Evolutionary conservation across 2,888 invertebrate species (phyloP).

Genomic region (Ptychoptera albimana): DNA sequence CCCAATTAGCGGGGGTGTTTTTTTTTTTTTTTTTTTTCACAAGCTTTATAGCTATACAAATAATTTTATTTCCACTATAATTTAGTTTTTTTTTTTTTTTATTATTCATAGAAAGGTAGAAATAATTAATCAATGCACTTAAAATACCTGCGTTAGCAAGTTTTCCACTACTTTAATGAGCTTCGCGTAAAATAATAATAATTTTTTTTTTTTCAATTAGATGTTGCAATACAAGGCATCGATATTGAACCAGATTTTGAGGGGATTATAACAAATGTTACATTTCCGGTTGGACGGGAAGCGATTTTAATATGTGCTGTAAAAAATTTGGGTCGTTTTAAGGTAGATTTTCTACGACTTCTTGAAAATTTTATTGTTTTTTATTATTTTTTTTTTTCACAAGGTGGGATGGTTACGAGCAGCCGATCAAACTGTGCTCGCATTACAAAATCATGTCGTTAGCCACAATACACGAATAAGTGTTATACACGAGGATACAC

Average conservation of each 20-base stretch:
- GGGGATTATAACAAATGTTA: constrained; percentile 29
- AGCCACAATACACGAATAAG: constrained; percentile 70
- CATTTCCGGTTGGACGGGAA: constrained; percentile 31
- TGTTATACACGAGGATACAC: constrained; percentile 64
- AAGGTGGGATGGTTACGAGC: constrained; percentile 84
- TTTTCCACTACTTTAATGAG: too few relatives aligned
- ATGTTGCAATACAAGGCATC: constrained; percentile 11
- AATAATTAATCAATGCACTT: too few relatives aligned
- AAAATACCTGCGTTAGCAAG: too few relatives aligned
- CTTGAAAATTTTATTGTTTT: not conserved
- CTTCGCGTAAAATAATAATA: too few relatives aligned
- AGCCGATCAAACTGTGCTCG: constrained; percentile 80
- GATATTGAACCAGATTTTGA: constrained; percentile 31
- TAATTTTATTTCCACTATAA: too few relatives aligned
- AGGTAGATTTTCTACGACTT: constrained; percentile 19
- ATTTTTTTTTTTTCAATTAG: too few relatives aligned
- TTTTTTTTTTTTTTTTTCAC: too few relatives aligned
- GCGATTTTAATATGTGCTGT: constrained; percentile 29
- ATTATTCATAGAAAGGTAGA: too few relatives aligned
- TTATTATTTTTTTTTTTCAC: constrained; percentile 11
- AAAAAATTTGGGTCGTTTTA: constrained; percentile 29
- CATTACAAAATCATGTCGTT: constrained; percentile 68
- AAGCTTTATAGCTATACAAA: too few relatives aligned
- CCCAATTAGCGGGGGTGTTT: too few relatives aligned
- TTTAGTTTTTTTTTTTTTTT: too few relatives aligned